These are phyloP conservation scores for Dallia pectoralis DNA, from an alignment of 2,797 vertebrate genomes.

Conservation along the genomic window DNA sequence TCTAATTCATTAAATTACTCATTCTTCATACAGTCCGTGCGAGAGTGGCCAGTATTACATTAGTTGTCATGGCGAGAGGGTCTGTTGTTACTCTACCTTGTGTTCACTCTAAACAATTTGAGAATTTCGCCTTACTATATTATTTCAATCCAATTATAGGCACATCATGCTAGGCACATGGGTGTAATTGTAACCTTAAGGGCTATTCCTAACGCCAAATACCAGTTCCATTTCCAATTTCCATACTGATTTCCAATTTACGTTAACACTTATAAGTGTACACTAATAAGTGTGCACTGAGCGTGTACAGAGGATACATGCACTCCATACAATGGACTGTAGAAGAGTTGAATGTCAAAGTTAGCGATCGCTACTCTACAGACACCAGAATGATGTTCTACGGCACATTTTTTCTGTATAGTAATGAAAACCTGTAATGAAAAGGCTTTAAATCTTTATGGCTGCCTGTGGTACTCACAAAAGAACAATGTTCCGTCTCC, in stretches of 20 bases:
- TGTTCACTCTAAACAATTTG: not conserved
- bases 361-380: not conserved
- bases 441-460: not conserved
- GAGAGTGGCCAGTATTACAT: not conserved
- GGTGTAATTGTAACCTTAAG: not conserved
- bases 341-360: not conserved
- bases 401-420: too few relatives aligned
- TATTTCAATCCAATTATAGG: not conserved
- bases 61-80: not conserved
- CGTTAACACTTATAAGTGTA: not conserved
- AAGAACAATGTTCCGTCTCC: slow-evolving; percentile 62
- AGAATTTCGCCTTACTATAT: not conserved
- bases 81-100: not conserved
- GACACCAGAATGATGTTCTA: not conserved
- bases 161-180: not conserved
- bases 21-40: not conserved
- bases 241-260: not conserved
- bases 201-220: not conserved
- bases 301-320: not conserved
- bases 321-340: not conserved
- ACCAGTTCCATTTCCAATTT: not conserved
- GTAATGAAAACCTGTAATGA: not conserved
- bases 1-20: not conserved
- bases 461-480: slow-evolving; percentile 48
- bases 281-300: not conserved